phyloP scores from a whole-genome alignment of 2,113 vertebrate genomes.

The Mus musculus region GRCm39 chr8:13562501-13563000 shows the following conservation, averaged over 20 bases:
- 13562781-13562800: neutral
- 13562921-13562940: neutral
- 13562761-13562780: no score
- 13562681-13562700: neutral
- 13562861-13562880: neutral
- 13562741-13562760: neutral
- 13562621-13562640: neutral
- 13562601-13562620: neutral
- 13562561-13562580: neutral
- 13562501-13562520: neutral
- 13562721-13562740: neutral
- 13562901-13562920: neutral
- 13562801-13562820: neutral
- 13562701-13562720: neutral
- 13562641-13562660: neutral
- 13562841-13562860: neutral
- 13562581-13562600: neutral
- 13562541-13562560: neutral
- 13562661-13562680: neutral
- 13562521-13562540: neutral
- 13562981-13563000: neutral
- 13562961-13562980: neutral
- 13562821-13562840: neutral
- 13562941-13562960: no score
- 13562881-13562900: neutral